Conservation (phyloP, 2,888 invertebrate species). For the Lasioglossum figueresi region DNA sequence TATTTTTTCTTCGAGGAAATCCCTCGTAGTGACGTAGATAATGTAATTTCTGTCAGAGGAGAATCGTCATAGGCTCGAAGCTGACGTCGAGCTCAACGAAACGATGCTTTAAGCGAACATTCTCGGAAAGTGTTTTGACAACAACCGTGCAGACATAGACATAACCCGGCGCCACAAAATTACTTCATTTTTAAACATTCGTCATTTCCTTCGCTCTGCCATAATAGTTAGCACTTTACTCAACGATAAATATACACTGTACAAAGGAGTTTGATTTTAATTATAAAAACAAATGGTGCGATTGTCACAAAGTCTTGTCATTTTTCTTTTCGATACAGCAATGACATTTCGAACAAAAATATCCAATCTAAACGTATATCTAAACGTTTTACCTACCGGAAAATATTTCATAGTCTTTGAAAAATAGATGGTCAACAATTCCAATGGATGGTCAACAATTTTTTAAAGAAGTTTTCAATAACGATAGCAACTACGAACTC, state of each 20-base stretch:
- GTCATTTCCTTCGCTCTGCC: constrained; percentile 16
- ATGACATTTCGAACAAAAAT: not conserved
- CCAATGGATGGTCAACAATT: too few species aligned
- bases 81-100: not conserved
- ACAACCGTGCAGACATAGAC: constrained; percentile 56
- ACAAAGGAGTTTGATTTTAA: not conserved
- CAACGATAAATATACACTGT: not conserved
- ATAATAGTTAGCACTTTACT: not conserved
- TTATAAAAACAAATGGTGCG: too few species aligned
- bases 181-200: constrained; percentile 37
- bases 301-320: not conserved
- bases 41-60: constrained; percentile 19
- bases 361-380: too few species aligned
- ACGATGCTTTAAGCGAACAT: constrained; percentile 20
- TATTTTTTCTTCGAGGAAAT: constrained; percentile 37
- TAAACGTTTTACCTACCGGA: not conserved
- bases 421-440: not conserved
- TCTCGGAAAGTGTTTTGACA: constrained; percentile 49
- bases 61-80: constrained; percentile 26
- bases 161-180: not conserved
- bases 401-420: too few species aligned
- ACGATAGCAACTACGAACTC: not conserved
- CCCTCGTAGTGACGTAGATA: constrained; percentile 38
- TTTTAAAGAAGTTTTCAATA: not conserved
- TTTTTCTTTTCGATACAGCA: not conserved